phyloP scores from a whole-genome alignment of 2,113 vertebrate genomes.

The Podarcis cretensis region DNA sequence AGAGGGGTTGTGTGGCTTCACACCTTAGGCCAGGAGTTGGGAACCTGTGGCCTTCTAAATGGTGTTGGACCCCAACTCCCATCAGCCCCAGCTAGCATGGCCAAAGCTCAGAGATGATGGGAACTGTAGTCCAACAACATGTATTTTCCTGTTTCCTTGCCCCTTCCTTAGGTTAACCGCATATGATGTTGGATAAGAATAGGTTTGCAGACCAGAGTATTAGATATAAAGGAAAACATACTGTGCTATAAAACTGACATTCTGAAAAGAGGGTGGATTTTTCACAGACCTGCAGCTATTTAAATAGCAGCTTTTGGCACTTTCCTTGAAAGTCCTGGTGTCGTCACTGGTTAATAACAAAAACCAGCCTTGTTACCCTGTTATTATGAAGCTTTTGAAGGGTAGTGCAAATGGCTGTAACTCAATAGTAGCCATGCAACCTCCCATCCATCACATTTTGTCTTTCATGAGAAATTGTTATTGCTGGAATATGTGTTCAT shows the following conservation, averaged over 20 bases:
- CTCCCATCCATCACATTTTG: conserved; percentile 17
- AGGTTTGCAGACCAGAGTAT: background rate
- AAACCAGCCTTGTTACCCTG: conserved; percentile 4
- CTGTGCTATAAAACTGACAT: background rate
- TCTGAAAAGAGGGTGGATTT: conserved; percentile 42
- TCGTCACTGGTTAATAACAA: conserved; percentile 50
- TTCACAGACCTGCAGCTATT: background rate
- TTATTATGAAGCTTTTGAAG: conserved; percentile 37
- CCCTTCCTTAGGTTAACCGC: background rate
- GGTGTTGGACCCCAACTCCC: background rate
- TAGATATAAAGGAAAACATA: background rate
- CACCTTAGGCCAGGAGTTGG: background rate
- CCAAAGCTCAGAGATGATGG: too few relatives aligned
- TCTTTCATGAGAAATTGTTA: conserved; percentile 37
- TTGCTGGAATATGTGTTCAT: conserved; percentile 31
- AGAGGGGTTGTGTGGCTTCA: background rate
- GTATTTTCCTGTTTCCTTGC: too few relatives aligned
- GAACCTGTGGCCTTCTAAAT: background rate
- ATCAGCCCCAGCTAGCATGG: too few relatives aligned
- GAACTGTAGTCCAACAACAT: too few relatives aligned
- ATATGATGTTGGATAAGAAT: too few relatives aligned
- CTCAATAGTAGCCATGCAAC: conserved; percentile 8
- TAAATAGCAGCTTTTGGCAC: conserved; percentile 21
- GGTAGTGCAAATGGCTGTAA: conserved; percentile 1
- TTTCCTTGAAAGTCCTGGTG: background rate